Evolutionary conservation across 1,140 invertebrate species (phyloP).

Genomic region (Pseudomyrmex flavicornis): DNA sequence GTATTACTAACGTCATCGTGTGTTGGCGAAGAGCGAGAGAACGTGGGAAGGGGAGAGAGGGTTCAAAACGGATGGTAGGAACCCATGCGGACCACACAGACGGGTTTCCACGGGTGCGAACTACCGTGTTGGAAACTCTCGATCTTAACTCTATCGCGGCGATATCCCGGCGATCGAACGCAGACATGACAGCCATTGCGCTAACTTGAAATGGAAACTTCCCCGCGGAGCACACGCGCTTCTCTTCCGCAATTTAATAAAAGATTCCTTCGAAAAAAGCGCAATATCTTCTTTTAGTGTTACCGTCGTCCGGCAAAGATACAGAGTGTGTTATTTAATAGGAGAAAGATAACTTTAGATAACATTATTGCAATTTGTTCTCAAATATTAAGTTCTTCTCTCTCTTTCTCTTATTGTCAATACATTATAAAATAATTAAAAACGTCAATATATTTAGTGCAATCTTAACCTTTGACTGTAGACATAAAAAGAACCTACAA

Average conservation of each 20-base stretch:
- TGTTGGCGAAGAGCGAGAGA: slow-evolving; percentile 65
- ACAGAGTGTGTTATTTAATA: too few relatives aligned
- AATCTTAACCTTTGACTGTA: too few relatives aligned
- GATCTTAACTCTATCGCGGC: slow-evolving; percentile 41
- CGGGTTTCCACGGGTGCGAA: slow-evolving; percentile 63
- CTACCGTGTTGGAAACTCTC: slow-evolving; percentile 58
- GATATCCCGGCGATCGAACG: slow-evolving; percentile 44
- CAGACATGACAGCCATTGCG: slow-evolving; percentile 45
- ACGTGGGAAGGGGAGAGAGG: slow-evolving; percentile 21
- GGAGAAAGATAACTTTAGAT: too few relatives aligned
- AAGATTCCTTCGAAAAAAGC: slow-evolving; percentile 10
- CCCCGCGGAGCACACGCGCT: not conserved
- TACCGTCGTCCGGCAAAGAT: too few relatives aligned
- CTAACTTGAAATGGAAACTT: slow-evolving; percentile 59
- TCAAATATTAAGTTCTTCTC: too few relatives aligned
- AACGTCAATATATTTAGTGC: too few relatives aligned
- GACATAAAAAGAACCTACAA: too few relatives aligned
- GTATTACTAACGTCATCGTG: slow-evolving; percentile 76
- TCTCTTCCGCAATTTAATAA: slow-evolving; percentile 34
- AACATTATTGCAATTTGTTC: too few relatives aligned
- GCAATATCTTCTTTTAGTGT: too few relatives aligned
- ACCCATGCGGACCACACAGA: slow-evolving; percentile 67
- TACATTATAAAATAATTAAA: too few relatives aligned
- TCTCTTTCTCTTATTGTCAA: too few relatives aligned
- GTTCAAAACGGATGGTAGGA: slow-evolving; percentile 66